phyloP scores from a whole-genome alignment of 2,888 invertebrate genomes.

The Netelia virgata region DNA sequence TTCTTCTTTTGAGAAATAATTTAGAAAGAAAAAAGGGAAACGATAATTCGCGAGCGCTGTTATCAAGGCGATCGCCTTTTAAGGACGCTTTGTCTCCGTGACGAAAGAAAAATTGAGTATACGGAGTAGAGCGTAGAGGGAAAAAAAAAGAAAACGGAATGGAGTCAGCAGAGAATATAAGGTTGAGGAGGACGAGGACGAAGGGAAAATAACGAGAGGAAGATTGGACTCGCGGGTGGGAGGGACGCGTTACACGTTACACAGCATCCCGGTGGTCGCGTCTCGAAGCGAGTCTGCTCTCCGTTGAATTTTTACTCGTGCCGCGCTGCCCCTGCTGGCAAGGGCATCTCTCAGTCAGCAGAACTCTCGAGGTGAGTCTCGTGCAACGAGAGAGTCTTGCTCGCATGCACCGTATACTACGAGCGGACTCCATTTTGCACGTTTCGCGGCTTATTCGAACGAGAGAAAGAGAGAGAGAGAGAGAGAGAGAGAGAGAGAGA shows the following conservation, averaged over 20 bases:
- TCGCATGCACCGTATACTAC: slow-evolving; percentile 35
- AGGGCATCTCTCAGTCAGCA: slow-evolving; percentile 52
- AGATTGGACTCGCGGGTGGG: slow-evolving; percentile 46
- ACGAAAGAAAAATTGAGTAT: slow-evolving; percentile 39
- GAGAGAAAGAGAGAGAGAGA: neutral
- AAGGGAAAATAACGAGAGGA: slow-evolving; percentile 60
- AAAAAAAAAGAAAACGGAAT: neutral
- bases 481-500: slow-evolving; percentile 11
- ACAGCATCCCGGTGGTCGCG: slow-evolving; percentile 58
- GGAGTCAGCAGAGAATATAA: slow-evolving; percentile 3
- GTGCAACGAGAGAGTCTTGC: slow-evolving; percentile 54
- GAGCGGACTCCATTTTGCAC: slow-evolving; percentile 53
- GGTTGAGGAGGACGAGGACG: slow-evolving; percentile 5
- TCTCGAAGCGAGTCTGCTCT: slow-evolving; percentile 47
- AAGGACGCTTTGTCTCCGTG: neutral
- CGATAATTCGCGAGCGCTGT: neutral
- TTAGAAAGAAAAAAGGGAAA: neutral
- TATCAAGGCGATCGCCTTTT: neutral
- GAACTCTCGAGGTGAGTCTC: slow-evolving; percentile 36
- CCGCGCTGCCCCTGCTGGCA: slow-evolving; percentile 53
- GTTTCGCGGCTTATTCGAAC: slow-evolving; percentile 31
- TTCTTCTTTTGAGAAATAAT: neutral
- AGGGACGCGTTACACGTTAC: slow-evolving; percentile 48
- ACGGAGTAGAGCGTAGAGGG: neutral
- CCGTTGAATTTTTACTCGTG: neutral